Conservation (phyloP, 2,113 vertebrate genomes). For the Zosterops japonicus region DNA sequence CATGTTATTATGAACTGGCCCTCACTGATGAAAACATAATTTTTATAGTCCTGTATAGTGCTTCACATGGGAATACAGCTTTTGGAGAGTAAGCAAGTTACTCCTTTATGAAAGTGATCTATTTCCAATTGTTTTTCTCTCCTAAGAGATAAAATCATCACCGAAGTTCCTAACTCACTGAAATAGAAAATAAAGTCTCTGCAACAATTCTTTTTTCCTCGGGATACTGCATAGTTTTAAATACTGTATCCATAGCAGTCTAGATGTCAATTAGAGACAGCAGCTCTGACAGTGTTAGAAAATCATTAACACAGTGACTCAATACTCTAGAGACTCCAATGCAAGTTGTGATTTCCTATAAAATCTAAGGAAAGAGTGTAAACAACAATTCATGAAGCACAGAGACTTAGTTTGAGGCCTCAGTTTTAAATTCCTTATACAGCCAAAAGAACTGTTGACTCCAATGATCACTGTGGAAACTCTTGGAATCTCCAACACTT, state of each 20-base stretch:
- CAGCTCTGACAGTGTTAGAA: not conserved
- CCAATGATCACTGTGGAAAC: not conserved
- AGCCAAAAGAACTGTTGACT: not conserved
- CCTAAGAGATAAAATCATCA: not conserved
- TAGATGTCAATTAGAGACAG: conserved; percentile 2
- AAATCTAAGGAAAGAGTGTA: not conserved
- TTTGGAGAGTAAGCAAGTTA: not conserved
- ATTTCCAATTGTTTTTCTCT: not conserved
- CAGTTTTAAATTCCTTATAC: not conserved
- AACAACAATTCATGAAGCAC: not conserved
- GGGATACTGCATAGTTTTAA: not conserved
- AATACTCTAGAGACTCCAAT: not conserved
- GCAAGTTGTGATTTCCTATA: not conserved
- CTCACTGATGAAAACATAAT: not conserved
- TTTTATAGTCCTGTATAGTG: not conserved
- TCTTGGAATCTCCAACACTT: not conserved
- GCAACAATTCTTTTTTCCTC: not conserved
- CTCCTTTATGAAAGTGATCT: not conserved
- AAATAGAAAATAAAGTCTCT: not conserved
- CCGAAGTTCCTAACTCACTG: not conserved
- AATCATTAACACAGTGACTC: not conserved
- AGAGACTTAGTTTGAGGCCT: not conserved
- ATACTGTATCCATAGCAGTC: not conserved
- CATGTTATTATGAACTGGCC: not conserved
- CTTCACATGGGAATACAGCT: not conserved